Base-by-base conservation (phyloP, 2,888 invertebrate genomes). In the Arge pagana region DNA sequence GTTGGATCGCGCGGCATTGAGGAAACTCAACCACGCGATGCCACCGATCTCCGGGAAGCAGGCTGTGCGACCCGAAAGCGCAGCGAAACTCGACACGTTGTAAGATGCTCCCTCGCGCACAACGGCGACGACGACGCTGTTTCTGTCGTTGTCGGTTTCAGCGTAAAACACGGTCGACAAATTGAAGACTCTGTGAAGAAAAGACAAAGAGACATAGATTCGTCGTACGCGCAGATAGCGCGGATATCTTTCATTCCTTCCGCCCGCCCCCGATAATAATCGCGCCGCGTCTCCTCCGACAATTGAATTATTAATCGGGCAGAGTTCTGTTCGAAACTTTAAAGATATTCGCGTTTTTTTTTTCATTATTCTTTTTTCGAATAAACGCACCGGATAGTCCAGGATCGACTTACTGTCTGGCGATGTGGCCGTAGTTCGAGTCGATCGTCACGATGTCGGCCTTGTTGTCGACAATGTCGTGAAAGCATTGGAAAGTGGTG, bases 11-110 rank as follows among this genome's bases (percentile, higher is more conserved):
- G 82, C 81, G 0, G 77, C 67, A 33, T 83, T 81, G 2, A 86
- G 76, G 65, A 85, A 86, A 1, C 85, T 80, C 36, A 86, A 71
- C 79, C 83, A 86, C 4, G 85, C 84, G 48, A 86, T 82, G 26
- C 86, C 86, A 1, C 85, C 84, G 59, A 80, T 87, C 64, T 85
- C 84, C 0, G 87, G 85, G 76, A 88, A 83, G 69, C 87, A 88
- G 0, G 84, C 85, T 18, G 76, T 80, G 57, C 78, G 81, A 1
- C 75, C 79, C 30, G 80, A 77, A 2, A 88, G 65, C 66, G 83
- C 82, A 55, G 80, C 78, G 57, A 86, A 82, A 19, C 78, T 76
- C 0, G 77, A 79, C 43, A 83, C 78, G 35, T 64, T 62, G 16
- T 72, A 64, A n/a, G 62, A 56, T n/a, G 67, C 55, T 11, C 63